Evolutionary conservation across 2,797 vertebrate species (phyloP), one percentile per base, ranked within the genome.

Genomic region (Emydoidea blandingii): DNA sequence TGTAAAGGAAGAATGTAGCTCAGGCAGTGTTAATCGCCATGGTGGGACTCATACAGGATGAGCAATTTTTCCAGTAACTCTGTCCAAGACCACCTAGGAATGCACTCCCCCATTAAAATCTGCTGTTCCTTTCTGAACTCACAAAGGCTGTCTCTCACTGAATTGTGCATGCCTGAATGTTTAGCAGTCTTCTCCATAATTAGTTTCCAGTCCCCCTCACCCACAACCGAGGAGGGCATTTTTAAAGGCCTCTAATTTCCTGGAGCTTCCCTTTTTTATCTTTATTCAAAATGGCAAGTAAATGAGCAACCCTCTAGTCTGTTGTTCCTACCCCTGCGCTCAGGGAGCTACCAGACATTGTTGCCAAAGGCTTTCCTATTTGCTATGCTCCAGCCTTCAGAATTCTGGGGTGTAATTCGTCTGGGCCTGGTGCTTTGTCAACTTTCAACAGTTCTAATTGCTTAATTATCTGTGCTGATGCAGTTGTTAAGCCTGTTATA

Each of bases 111-210:
- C 81, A 79, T 86, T 91, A 76, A 82, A 91, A 89, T 86, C 86
- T 90, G 88, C 82, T 84, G 95, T 87, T 81, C n/a, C 87, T 80
- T 81, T 76, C 92, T 10, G 5, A 92, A 91, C 57, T 52, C 79
- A 78, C 0, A 18, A 76, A 82, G 86, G 54, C 91, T 89, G 52
- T 87, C 95, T 80, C 59, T 96, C 37, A 14, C 83, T 96, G 95
- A 97, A 95, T 96, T 96, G 96, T 94, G 81, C 1, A 31, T 98
- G 98, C 97, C 95, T 97, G 91, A 95, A 96, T 93, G 5, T 93
- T 97, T 96, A 90, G 93, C 94, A 98, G 94, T 97, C 96, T 97
- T 96, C 95, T 90, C 94, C 95, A 62, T 92, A 93, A 95, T 97
- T 96, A 95, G 87, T 94, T 97, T 96, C 95, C 96, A 97, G 80